Conservation (phyloP, 2,797 vertebrate species). For the Macropodus opercularis region DNA sequence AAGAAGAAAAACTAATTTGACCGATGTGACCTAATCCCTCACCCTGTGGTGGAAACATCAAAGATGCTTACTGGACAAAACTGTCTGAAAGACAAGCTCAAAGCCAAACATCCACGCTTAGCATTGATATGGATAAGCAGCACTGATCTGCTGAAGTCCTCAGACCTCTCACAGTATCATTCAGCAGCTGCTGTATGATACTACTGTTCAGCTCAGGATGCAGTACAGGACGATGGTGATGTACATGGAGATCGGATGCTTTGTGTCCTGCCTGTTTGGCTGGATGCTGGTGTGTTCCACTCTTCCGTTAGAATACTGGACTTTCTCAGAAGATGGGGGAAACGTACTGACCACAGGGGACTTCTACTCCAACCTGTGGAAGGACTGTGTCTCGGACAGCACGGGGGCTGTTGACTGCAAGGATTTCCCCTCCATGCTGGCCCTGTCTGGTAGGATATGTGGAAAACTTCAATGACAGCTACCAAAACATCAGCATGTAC, state of each 20-base stretch:
- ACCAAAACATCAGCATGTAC: background rate
- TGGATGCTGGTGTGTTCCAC: slow-evolving; percentile 85
- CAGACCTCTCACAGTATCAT: background rate
- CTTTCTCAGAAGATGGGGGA: slow-evolving; percentile 74
- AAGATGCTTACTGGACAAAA: slow-evolving; percentile 72
- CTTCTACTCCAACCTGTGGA: slow-evolving; percentile 85
- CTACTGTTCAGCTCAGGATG: slow-evolving; percentile 53
- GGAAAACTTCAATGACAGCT: background rate
- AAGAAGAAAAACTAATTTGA: background rate
- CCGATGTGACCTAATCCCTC: background rate
- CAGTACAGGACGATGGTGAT: slow-evolving; percentile 71
- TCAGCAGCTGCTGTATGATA: background rate
- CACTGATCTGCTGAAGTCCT: slow-evolving; percentile 10
- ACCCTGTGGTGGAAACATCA: slow-evolving; percentile 51
- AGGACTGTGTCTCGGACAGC: slow-evolving; percentile 81
- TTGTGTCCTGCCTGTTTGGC: slow-evolving; percentile 77
- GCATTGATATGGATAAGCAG: slow-evolving; percentile 1
- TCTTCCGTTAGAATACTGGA: slow-evolving; percentile 83
- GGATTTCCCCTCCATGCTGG: slow-evolving; percentile 82
- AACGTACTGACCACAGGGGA: slow-evolving; percentile 78
- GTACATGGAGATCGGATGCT: slow-evolving; percentile 83
- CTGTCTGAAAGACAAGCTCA: slow-evolving; percentile 53
- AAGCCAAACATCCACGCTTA: slow-evolving; percentile 6
- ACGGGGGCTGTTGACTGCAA: slow-evolving; percentile 85
- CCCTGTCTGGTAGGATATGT: slow-evolving; percentile 70